These are phyloP conservation scores for Micronycteris hirsuta DNA, from an alignment of 2,113 vertebrate species.

Conservation along the genomic window DNA sequence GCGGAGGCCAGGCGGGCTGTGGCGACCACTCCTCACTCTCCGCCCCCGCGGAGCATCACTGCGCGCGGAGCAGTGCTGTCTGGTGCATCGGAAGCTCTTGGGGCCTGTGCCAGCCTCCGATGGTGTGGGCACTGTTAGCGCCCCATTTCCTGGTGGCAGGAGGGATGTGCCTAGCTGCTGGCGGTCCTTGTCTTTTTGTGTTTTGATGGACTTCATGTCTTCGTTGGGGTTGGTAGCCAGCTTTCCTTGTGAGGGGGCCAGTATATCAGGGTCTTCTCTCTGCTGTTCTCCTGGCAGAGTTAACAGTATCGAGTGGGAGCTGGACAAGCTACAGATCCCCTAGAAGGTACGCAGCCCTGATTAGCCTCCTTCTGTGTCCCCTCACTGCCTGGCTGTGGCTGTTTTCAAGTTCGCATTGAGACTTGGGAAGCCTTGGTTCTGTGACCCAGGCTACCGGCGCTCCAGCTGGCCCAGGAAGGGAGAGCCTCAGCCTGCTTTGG, in stretches of 20 bases:
- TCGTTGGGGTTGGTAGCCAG: background rate
- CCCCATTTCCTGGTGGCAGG: background rate
- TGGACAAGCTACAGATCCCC: too few relatives aligned
- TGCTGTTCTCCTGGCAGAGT: background rate
- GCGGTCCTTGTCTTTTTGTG: too few relatives aligned
- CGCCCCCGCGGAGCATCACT: background rate
- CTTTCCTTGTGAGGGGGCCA: background rate
- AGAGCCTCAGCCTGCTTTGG: background rate
- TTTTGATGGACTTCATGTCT: background rate
- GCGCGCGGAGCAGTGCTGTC: background rate
- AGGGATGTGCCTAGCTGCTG: background rate
- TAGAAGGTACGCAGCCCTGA: fast-evolving
- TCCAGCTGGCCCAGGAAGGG: background rate
- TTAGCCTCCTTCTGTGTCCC: fast-evolving
- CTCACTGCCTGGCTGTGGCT: fast-evolving
- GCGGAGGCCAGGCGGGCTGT: background rate
- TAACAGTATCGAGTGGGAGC: background rate
- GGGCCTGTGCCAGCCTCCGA: background rate
- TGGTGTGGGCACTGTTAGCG: too few relatives aligned
- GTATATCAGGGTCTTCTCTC: background rate
- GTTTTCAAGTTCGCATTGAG: background rate
- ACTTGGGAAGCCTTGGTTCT: background rate
- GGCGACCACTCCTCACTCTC: background rate
- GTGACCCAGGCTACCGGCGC: background rate
- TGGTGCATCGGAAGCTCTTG: background rate